A percentile compares a stretch with the other conserved stretches of the same genome.
phyloP scores from a whole-genome alignment of 2,113 vertebrate genomes.

The Condylura cristata region DNA sequence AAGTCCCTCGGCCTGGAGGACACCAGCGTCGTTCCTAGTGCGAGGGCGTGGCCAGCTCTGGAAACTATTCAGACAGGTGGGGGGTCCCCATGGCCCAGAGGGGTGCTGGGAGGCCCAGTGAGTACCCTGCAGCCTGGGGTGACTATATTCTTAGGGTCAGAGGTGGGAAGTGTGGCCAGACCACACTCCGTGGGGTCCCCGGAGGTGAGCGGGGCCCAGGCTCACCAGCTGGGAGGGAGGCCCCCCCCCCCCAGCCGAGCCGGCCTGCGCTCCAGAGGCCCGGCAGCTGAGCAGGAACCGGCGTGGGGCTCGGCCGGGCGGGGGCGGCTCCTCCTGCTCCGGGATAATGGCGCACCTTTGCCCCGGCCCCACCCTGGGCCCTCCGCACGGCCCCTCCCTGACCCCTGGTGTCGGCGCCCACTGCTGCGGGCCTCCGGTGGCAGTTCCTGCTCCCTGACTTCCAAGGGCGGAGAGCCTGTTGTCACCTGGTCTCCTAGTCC shows the following conservation, averaged over 20 bases:
- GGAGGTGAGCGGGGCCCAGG: background rate
- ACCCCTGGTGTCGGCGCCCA: background rate
- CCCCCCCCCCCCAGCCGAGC: background rate
- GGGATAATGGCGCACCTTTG: background rate
- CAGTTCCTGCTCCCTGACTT: background rate
- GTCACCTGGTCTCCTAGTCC: background rate
- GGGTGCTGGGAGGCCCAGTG: background rate
- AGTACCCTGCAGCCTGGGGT: fast-evolving
- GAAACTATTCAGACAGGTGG: no score
- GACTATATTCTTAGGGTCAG: background rate
- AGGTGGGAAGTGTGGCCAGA: background rate
- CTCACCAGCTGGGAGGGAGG: background rate
- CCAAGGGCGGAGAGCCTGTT: background rate
- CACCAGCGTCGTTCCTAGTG: no score
- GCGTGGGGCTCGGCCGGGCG: background rate
- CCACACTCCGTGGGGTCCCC: background rate
- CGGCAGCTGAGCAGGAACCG: background rate
- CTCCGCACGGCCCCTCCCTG: background rate
- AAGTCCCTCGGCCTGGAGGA: no score
- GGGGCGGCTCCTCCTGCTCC: background rate
- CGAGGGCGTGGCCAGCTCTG: background rate
- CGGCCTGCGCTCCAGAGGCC: background rate
- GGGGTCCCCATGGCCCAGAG: background rate
- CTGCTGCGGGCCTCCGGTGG: background rate
- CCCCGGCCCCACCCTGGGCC: background rate